Conservation (phyloP, 2,797 vertebrate genomes). For the Melopsittacus undulatus region DNA sequence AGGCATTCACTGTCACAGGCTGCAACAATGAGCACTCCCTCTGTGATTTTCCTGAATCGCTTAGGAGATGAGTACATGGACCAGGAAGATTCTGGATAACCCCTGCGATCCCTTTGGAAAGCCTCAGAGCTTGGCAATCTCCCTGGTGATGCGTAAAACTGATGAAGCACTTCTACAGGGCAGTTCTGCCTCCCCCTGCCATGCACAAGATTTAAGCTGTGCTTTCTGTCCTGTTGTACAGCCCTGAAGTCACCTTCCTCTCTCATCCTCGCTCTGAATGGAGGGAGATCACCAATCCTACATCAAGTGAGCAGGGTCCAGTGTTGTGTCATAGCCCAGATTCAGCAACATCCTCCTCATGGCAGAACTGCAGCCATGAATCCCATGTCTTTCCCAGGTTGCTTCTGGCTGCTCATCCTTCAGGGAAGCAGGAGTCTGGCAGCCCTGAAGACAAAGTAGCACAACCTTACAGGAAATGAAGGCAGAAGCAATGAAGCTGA, state of each 20-base stretch:
- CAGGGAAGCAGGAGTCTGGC: neutral
- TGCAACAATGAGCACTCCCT: neutral
- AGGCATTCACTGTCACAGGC: neutral
- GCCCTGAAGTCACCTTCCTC: neutral
- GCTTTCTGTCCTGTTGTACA: neutral
- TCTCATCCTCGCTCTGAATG: neutral
- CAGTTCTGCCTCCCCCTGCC: neutral
- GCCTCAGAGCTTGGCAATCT: neutral
- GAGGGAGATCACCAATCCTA: neutral
- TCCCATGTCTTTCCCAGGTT: neutral
- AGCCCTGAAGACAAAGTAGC: neutral
- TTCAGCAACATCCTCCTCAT: neutral
- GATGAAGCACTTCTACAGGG: neutral
- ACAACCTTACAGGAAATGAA: neutral
- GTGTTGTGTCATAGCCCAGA: neutral
- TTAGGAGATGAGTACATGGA: neutral
- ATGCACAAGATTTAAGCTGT: rapidly evolving
- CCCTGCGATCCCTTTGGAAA: neutral
- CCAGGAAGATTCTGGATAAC: neutral
- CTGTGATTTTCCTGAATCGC: neutral
- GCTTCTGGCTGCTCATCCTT: neutral
- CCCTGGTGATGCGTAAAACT: neutral
- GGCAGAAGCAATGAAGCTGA: neutral
- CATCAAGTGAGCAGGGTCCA: neutral
- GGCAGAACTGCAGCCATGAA: neutral